Percentiles rank a stretch among this genome's conserved stretches.
Conservation (phyloP, 2,113 vertebrate species). For the Sigmodon hispidus region DNA sequence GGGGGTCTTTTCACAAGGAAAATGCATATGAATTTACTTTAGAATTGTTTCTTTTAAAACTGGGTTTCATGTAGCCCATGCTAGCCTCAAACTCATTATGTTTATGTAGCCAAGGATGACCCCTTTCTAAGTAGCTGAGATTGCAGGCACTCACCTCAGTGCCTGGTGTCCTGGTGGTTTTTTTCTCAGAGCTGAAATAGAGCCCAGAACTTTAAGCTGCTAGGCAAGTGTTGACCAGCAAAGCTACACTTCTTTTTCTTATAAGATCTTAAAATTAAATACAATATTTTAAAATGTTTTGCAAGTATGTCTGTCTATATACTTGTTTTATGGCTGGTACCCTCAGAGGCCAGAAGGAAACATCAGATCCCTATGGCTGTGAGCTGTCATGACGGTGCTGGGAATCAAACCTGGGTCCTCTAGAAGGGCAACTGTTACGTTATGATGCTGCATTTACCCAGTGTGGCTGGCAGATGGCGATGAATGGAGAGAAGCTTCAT, state of each 20-base stretch:
- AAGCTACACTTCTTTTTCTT: background rate
- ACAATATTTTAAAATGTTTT: too few species aligned
- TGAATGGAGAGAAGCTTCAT: too few species aligned
- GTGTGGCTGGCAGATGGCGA: too few species aligned
- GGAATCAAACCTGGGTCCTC: background rate
- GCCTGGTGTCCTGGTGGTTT: background rate
- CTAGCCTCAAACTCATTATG: background rate
- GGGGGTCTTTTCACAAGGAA: conserved; percentile 13
- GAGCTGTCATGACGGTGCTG: background rate
- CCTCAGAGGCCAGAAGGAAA: background rate
- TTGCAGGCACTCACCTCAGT: background rate
- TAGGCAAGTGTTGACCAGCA: background rate
- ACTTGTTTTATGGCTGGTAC: background rate
- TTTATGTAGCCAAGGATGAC: background rate
- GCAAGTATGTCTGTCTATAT: background rate
- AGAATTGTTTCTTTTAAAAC: background rate
- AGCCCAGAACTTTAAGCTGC: too few species aligned
- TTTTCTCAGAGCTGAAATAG: too few species aligned
- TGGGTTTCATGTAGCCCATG: background rate
- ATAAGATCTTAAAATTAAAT: background rate
- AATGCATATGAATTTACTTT: background rate
- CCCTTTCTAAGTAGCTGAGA: background rate
- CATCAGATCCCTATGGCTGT: background rate
- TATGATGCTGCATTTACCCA: too few species aligned
- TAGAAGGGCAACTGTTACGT: too few species aligned